Base-by-base conservation (phyloP, 1,140 invertebrate genomes). In the Trichonephila clavipes region DNA sequence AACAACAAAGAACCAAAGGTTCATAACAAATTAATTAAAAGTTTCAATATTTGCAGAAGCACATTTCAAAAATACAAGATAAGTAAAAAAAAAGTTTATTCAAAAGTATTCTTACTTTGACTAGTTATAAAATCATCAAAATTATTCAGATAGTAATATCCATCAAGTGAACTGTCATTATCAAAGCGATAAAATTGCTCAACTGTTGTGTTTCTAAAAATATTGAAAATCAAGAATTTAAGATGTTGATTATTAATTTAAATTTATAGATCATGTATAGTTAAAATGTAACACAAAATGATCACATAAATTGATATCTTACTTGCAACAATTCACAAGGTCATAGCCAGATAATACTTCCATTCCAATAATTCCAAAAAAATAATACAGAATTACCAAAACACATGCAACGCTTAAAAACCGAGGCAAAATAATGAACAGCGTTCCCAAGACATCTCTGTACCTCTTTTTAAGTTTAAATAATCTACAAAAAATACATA, bases 281-380 rank as follows among this genome's bases (percentile, higher is more conserved):
- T 51, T 10, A 51, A 10, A 51, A 51, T 51, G 7, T 10, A 51
- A 51, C 51, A 51, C 44, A 51, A 51, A 51, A 51, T 51, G 10
- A n/a, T 66, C 0, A n/a, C 6, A 66, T 64, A 69, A 88, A 24
- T 66, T 40, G 21, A 40, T 28, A 19, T 66, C 97, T 97, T 96
- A 98, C 98, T 97, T 97, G 96, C 98, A 98, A 96, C 98, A 98
- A 95, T 98, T 98, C 91, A 96, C 97, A 95, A 98, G 96, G 95
- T 98, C 97, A 95, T 97, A 97, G 10, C 97, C 96, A 12, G 97
- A 96, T 95, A 98, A 98, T 19, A 98, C 95, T 96, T 98, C 98
- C 98, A 99, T 98, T 90, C 98, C 98, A 95, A 99, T 97, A 92
- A 99, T 98, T 5, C 98, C 98, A 96, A 98, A 98, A 96, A 98